Evolutionary conservation across 2,113 vertebrate species (phyloP).

Genomic region (Xiphias gladius): DNA sequence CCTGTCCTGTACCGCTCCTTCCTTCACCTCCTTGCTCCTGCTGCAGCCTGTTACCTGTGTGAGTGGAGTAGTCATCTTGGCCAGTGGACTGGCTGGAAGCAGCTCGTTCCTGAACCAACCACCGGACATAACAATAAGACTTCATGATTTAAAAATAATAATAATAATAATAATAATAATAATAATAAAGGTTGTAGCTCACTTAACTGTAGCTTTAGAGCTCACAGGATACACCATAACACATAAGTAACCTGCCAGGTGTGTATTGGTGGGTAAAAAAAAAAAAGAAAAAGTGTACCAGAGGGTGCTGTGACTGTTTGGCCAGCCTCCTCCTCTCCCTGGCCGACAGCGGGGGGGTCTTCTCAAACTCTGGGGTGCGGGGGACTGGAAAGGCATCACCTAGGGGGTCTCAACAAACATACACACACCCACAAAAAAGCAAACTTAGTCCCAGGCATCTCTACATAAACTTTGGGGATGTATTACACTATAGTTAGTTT

Average conservation of each 20-base stretch:
- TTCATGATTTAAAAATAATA: no score
- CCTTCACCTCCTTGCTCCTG: constrained; percentile 19
- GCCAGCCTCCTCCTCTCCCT: constrained; percentile 87
- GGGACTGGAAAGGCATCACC: constrained; percentile 85
- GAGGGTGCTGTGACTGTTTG: constrained; percentile 75
- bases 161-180: no score
- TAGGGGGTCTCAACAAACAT: constrained; percentile 84
- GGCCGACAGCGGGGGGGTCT: constrained; percentile 78
- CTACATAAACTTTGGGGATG: no score
- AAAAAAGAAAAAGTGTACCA: no score
- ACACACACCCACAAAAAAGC: not conserved
- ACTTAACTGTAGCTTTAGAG: not conserved
- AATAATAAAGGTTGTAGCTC: not conserved
- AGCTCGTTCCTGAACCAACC: constrained; percentile 30
- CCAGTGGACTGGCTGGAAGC: constrained; percentile 23
- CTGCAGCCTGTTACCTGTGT: not conserved
- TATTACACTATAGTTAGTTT: no score
- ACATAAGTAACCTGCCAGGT: not conserved
- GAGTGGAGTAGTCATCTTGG: not conserved
- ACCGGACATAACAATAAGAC: not conserved
- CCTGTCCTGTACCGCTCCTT: constrained; percentile 5
- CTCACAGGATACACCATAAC: not conserved
- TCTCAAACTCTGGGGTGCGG: constrained; percentile 67
- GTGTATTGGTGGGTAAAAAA: not conserved
- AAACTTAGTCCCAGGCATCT: not conserved